Percentiles rank a stretch among this genome's conserved stretches.
These are phyloP conservation scores for Cantharis rufa DNA, from an alignment of 2,888 invertebrate species.

Conservation along the genomic window DNA sequence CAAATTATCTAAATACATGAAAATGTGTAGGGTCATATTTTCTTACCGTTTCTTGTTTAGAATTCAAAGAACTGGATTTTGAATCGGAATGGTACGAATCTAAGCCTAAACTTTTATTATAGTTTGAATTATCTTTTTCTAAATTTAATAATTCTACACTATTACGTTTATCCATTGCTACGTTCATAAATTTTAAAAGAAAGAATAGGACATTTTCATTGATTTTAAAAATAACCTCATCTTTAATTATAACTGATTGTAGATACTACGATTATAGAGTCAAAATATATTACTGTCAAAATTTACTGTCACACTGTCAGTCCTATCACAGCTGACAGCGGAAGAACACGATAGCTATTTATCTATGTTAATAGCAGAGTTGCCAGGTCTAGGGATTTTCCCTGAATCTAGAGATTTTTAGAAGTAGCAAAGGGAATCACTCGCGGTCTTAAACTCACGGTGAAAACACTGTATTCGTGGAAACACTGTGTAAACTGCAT, in stretches of 20 bases:
- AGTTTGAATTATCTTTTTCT: conserved; percentile 66
- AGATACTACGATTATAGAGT: not conserved
- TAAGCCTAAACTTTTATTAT: conserved; percentile 78
- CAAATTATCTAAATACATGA: conserved; percentile 21
- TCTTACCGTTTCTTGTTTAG: conserved; percentile 81
- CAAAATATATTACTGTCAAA: too few relatives aligned
- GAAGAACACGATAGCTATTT: too few relatives aligned
- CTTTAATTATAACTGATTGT: not conserved
- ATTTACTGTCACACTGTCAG: too few relatives aligned
- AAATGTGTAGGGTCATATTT: not conserved
- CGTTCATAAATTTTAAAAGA: not conserved
- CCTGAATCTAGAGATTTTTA: too few relatives aligned
- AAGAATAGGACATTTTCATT: not conserved
- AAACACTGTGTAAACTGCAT: too few relatives aligned
- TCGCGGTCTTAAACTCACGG: too few relatives aligned
- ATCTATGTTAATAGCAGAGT: too few relatives aligned
- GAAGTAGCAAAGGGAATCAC: too few relatives aligned
- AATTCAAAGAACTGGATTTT: conserved; percentile 82
- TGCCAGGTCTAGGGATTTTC: too few relatives aligned
- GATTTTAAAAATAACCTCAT: not conserved
- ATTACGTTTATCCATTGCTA: conserved; percentile 66
- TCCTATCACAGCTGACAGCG: too few relatives aligned
- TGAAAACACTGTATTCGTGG: too few relatives aligned
- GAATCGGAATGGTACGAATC: conserved; percentile 84
- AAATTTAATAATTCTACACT: conserved; percentile 69